Evolutionary conservation across 2,888 invertebrate genomes (phyloP), one percentile per base, ranked within the genome.

Genomic region (Drosophila colorata): DNA sequence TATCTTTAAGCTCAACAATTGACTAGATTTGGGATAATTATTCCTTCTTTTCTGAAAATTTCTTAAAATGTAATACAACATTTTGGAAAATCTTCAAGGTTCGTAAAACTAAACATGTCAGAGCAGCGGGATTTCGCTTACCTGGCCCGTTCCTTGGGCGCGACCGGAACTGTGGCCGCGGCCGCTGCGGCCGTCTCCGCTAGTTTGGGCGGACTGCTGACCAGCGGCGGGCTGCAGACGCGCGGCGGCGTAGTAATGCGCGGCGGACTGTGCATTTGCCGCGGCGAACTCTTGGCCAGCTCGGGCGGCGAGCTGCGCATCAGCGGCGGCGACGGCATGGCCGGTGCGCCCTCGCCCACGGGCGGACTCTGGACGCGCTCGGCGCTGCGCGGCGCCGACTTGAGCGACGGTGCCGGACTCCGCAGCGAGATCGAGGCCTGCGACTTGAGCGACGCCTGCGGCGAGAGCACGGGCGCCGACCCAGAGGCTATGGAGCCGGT

Each of bases 211-310:
- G 90, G 90, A 69, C 90, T 90, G 75, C 90, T 89, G 33, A 90
- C 82, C 77, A 91, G 33, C 4, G 87, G 90, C 8, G 90, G 90
- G 48, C 90, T 90, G 69, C 89, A 90, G 35, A 91, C 83, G 18
- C 90, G 79, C 33, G 90, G 90, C 16, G 90, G 90, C 51, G 90
- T 90, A 1, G 90, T 89, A 7, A 90, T 84, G 44, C 78, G 76
- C 6, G 90, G 91, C 37, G 90, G 90, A 63, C 90, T 90, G 59
- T 90, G 90, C 89, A 90, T 90, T 43, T 83, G 78, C 7, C 70
- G 80, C 4, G 87, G 84, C 16, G 89, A 84, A 68, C 84, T 88
- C 56, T 84, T 89, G 51, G 69, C 63, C 18, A 81, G 35, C 25
- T 82, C 71, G 3, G 80, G 74, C 4, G 90, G 90, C n/a, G 90